Evolutionary conservation across 2,888 invertebrate species (phyloP).

Genomic region (Octonoba sinensis): DNA sequence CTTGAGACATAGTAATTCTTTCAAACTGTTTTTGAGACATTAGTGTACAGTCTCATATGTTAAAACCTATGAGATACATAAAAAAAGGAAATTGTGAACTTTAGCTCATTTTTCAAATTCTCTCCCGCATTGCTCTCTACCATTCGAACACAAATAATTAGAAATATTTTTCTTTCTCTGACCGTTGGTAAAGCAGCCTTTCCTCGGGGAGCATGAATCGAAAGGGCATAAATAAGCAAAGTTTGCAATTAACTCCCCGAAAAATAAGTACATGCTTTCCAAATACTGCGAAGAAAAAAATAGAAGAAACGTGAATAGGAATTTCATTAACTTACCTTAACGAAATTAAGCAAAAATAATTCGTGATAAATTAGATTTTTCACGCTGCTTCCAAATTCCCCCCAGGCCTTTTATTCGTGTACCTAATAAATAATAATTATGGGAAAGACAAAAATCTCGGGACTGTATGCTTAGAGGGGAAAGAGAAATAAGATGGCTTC

Average conservation of each 20-base stretch:
- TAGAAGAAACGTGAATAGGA: not conserved
- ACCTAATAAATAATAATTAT: slow-evolving; percentile 3
- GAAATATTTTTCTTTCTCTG: no score
- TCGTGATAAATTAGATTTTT: slow-evolving; percentile 8
- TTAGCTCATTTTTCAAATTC: no score
- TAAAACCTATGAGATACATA: no score
- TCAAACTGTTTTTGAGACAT: no score
- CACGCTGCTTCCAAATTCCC: not conserved
- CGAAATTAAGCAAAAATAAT: slow-evolving; percentile 10
- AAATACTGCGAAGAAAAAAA: not conserved
- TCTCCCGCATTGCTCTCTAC: no score
- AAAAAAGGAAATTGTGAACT: no score
- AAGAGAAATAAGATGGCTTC: not conserved
- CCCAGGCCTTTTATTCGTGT: not conserved
- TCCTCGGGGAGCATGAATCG: not conserved
- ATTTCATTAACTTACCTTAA: slow-evolving; percentile 8
- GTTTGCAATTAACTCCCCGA: not conserved
- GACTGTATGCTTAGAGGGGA: not conserved
- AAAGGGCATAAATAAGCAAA: not conserved
- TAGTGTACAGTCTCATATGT: no score
- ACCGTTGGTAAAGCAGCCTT: not conserved
- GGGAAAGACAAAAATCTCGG: slow-evolving; percentile 1
- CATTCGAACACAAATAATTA: no score
- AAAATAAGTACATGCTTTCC: not conserved
- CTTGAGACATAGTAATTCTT: no score